A percentile compares a stretch with the other conserved stretches of the same genome.
phyloP scores from a whole-genome alignment of 2,797 vertebrate species.

The Pterois miles region DNA sequence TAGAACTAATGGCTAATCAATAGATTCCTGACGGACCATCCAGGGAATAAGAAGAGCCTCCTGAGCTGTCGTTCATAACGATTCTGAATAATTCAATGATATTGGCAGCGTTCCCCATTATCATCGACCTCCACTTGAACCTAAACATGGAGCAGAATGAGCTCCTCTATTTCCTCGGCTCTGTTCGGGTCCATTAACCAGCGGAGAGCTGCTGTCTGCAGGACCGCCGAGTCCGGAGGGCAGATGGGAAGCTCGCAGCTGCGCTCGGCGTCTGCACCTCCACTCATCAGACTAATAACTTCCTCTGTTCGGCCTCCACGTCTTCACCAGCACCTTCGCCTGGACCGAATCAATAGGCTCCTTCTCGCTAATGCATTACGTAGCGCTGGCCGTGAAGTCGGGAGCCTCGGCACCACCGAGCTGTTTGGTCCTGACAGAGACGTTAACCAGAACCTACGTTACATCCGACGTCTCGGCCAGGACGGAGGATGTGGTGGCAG shows the following conservation, averaged over 20 bases:
- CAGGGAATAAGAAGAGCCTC: conserved; percentile 15
- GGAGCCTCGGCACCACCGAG: background rate
- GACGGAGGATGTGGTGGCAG: conserved; percentile 2
- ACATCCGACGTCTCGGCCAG: background rate
- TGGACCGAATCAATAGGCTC: conserved; percentile 21
- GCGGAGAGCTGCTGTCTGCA: conserved; percentile 42
- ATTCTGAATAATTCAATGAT: conserved; percentile 57
- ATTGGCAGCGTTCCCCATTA: conserved; percentile 46
- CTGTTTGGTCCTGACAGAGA: conserved; percentile 15
- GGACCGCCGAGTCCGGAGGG: conserved; percentile 37
- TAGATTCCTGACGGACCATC: conserved; percentile 18
- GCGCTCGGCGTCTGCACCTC: conserved; percentile 7
- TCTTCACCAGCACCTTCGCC: background rate
- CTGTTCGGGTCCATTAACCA: conserved; percentile 65
- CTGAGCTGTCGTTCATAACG: conserved; percentile 27
- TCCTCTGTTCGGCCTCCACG: background rate
- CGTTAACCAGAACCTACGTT: background rate
- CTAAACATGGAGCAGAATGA: conserved; percentile 52
- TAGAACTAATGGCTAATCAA: conserved; percentile 39
- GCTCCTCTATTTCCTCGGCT: conserved; percentile 48
- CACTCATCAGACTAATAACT: conserved; percentile 37
- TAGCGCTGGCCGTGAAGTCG: background rate
- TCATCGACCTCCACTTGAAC: conserved; percentile 71
- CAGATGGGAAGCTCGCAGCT: conserved; percentile 12
- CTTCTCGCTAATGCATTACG: conserved; percentile 4